These are phyloP conservation scores for Zhuqinia jingwanae DNA, from an alignment of 2,888 invertebrate species.

Conservation along the genomic window DNA sequence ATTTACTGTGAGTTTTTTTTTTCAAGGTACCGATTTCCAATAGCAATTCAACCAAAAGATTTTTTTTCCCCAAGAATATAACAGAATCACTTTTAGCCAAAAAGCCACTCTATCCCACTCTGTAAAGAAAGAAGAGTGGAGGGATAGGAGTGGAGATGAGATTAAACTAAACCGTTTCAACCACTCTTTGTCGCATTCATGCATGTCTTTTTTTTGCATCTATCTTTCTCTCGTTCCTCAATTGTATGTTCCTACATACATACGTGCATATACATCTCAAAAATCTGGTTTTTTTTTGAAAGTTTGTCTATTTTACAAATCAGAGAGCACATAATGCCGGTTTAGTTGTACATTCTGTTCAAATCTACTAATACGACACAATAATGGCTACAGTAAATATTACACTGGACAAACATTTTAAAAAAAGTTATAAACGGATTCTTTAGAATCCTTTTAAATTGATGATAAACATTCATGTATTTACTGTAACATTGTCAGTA, in stretches of 20 bases:
- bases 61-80: constrained; percentile 3
- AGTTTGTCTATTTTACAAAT: too few relatives aligned
- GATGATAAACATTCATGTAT: neutral
- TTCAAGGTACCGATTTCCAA: constrained; percentile 15
- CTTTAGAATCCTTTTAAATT: neutral
- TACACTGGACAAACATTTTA: neutral
- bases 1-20: neutral
- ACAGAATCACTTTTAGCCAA: constrained; percentile 22
- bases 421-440: too few relatives aligned
- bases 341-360: neutral
- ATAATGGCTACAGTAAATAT: neutral
- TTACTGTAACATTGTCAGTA: neutral
- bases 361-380: constrained; percentile 15
- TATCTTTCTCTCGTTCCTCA: neutral
- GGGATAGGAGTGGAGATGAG: constrained; percentile 16
- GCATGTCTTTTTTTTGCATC: constrained; percentile 27
- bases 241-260: neutral
- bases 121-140: neutral
- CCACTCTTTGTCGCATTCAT: constrained; percentile 39
- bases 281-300: too few relatives aligned
- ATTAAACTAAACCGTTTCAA: constrained; percentile 35
- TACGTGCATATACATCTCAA: neutral
- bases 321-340: too few relatives aligned
- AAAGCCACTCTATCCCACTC: constrained; percentile 13
- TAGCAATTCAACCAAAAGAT: constrained; percentile 47